phyloP scores from a whole-genome alignment of 2,113 vertebrate genomes.

The Poeciliopsis prolifica region DNA sequence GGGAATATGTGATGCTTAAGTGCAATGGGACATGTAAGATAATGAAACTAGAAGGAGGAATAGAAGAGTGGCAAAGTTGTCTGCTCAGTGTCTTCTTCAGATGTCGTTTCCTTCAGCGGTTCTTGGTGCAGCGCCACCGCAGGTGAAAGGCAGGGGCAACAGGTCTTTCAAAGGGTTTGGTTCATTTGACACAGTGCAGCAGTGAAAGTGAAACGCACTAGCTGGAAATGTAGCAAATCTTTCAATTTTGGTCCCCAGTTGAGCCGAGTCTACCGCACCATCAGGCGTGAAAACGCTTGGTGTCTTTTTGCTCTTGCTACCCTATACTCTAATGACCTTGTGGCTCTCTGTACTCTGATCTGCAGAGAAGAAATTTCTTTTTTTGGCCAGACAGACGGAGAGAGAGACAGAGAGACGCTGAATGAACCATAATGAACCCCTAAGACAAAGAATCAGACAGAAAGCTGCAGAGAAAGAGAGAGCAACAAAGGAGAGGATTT shows the following conservation, averaged over 20 bases:
- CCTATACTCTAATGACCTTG: slow-evolving; percentile 71
- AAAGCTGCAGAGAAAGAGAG: slow-evolving; percentile 31
- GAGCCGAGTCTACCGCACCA: no score
- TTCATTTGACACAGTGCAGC: no score
- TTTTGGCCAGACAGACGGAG: slow-evolving; percentile 28
- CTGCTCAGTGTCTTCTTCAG: slow-evolving; percentile 36
- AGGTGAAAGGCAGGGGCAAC: no score
- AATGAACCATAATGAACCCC: slow-evolving; percentile 25
- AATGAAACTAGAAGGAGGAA: slow-evolving; percentile 25
- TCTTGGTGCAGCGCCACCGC: no score
- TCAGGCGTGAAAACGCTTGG: slow-evolving; percentile 16
- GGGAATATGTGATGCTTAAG: slow-evolving; percentile 61
- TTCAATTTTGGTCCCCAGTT: no score
- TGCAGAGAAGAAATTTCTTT: slow-evolving; percentile 55
- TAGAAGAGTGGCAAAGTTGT: not conserved
- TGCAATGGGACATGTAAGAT: slow-evolving; percentile 55
- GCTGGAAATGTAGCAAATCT: no score
- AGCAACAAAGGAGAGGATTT: slow-evolving; percentile 2
- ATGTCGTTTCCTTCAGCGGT: no score
- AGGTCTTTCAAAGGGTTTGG: no score
- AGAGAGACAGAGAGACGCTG: slow-evolving; percentile 30
- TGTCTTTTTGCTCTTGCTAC: slow-evolving; percentile 36
- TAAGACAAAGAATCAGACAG: slow-evolving; percentile 18
- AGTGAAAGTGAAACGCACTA: no score
- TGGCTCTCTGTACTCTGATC: slow-evolving; percentile 65